phyloP scores from a whole-genome alignment of 2,113 vertebrate species.

The Bubo scandiacus region DNA sequence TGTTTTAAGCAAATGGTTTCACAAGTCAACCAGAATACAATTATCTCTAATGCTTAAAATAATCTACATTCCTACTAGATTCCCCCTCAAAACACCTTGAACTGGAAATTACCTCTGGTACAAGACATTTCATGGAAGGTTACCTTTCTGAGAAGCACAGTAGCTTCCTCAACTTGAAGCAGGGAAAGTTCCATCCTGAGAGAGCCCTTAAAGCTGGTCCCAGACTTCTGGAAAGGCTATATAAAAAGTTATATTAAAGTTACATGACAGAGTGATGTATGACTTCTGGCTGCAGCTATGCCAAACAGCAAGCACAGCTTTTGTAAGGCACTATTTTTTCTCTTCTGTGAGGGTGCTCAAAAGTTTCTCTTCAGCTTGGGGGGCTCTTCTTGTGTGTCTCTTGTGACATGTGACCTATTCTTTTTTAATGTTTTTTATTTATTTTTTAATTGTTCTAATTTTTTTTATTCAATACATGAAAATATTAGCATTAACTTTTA shows the following conservation, averaged over 20 bases:
- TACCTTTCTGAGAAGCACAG: background rate
- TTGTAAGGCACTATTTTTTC: background rate
- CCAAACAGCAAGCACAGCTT: background rate
- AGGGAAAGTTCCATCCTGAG: background rate
- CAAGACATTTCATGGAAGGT: fast-evolving
- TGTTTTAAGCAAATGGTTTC: background rate
- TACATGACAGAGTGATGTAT: fast-evolving
- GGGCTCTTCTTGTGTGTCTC: background rate
- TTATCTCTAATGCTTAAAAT: background rate
- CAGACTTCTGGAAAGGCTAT: background rate
- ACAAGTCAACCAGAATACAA: background rate
- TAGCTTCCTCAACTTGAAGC: background rate
- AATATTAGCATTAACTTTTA: background rate
- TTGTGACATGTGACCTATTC: background rate
- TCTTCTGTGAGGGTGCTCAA: background rate
- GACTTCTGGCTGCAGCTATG: background rate
- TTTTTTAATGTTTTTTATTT: background rate
- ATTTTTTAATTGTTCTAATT: background rate
- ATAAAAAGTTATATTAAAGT: background rate
- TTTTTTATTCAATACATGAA: background rate
- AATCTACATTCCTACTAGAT: background rate
- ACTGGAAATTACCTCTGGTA: background rate
- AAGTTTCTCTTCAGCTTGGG: background rate
- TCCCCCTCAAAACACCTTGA: background rate
- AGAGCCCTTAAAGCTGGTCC: background rate